Evolutionary conservation across 2,113 vertebrate genomes (phyloP), one percentile per base, ranked within the genome.

Genomic region (Indri indri): DNA sequence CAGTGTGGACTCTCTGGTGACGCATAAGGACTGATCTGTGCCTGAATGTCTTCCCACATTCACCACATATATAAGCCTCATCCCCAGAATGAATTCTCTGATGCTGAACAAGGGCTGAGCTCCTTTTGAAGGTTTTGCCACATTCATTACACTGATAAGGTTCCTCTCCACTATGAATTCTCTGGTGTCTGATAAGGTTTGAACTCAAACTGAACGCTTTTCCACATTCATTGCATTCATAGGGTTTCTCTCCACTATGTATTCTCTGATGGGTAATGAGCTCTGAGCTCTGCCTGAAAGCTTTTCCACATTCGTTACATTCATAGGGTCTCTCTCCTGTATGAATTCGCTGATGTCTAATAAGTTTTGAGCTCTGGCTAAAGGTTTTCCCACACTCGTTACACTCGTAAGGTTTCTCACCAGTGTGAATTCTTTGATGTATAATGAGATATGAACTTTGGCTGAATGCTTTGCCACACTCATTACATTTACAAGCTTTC

Each of bases 381-480:
- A 98, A 98, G 81, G 97, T 97, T 96, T 98, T 98, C 54, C 98
- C 98, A 84, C 98, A 98, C 45, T 98, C 98, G 2, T 92, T 96
- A 89, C 98, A 98, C 37, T 97, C 90, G 32, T 98, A 98, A 4
- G 98, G 98, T 79, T 98, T 98, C 90, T 98, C 98, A 11, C 97
- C 98, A 59, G 97, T 98, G 91, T 98, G 98, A 52, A 98, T 98
- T 65, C 98, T 97, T 94, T 98, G 97, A 97, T 98, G 98, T 81
- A 98, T 98, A 81, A 98, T 98, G 12, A 98, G 98, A 50, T 98
- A 98, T 0, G 98, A 98, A 89, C 97, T 98, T 52, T 98, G 97
- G 91, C 98, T 98, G 76, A 98, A 98, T 13, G 96, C 96, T 96
- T 98, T 98, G 45, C 98, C 98, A 79, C 98, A 98, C 52, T 98